These are phyloP conservation scores for Cyclophora punctaria DNA, from an alignment of 2,888 invertebrate species.

Conservation along the genomic window DNA sequence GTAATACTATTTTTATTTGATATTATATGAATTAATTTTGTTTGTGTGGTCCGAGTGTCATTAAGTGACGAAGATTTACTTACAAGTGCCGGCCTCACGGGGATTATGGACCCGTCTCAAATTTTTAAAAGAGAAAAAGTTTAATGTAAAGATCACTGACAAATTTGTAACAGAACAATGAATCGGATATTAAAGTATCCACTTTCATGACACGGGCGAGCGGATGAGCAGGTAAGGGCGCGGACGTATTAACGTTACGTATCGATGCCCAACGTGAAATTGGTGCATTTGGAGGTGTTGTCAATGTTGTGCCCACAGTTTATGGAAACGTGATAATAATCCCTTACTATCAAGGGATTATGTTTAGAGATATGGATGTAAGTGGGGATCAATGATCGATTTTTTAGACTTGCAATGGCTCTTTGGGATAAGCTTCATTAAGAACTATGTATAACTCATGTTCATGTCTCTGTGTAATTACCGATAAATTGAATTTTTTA, in stretches of 20 bases:
- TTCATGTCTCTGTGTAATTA: too few relatives aligned
- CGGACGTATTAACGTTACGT: conserved; percentile 30
- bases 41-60: conserved; percentile 63
- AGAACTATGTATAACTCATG: too few relatives aligned
- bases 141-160: conserved; percentile 74
- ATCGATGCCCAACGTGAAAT: conserved; percentile 5
- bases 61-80: conserved; percentile 58
- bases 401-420: too few relatives aligned
- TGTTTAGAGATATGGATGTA: too few relatives aligned
- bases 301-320: too few relatives aligned
- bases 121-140: conserved; percentile 68
- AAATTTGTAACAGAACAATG: conserved; percentile 76
- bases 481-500: too few relatives aligned
- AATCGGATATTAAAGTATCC: conserved; percentile 73
- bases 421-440: too few relatives aligned
- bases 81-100: conserved; percentile 50
- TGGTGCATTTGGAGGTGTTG: too few relatives aligned
- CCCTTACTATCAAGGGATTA: too few relatives aligned
- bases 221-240: conserved; percentile 53
- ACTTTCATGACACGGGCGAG: conserved; percentile 69
- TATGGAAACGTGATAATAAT: too few relatives aligned
- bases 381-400: too few relatives aligned
- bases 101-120: conserved; percentile 69
- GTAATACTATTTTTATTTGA: conserved; percentile 8
- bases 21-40: conserved; percentile 42